A percentile compares a stretch with the other conserved stretches of the same genome.
These are phyloP conservation scores for Netelia fuscicornis DNA, from an alignment of 2,888 invertebrate genomes.

Conservation along the genomic window DNA sequence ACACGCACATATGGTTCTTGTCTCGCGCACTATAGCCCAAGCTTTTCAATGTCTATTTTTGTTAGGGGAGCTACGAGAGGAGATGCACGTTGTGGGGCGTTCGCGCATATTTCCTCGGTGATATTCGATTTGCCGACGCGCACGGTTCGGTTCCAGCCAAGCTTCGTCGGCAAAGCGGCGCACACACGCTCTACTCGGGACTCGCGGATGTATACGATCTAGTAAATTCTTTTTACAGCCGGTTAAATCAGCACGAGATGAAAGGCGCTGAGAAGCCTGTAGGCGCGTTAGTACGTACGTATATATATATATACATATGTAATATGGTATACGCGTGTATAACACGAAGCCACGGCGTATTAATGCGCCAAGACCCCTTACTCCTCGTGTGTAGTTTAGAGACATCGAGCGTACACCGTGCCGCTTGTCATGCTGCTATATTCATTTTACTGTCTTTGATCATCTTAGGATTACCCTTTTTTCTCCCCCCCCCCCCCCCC, in stretches of 20 bases:
- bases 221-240: constrained; percentile 80
- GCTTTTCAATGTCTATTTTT: constrained; percentile 78
- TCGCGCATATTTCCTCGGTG: constrained; percentile 49
- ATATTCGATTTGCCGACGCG: constrained; percentile 50
- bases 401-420: constrained; percentile 30
- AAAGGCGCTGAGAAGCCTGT: constrained; percentile 71
- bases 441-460: constrained; percentile 75
- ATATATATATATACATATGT: constrained; percentile 46
- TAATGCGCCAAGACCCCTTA: constrained; percentile 69
- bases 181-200: constrained; percentile 40
- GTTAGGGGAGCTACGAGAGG: constrained; percentile 66
- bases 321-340: constrained; percentile 31
- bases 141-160: constrained; percentile 22
- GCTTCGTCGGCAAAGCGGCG: constrained; percentile 35
- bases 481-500: not conserved
- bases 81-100: constrained; percentile 46
- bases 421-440: constrained; percentile 37
- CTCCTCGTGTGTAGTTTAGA: constrained; percentile 38
- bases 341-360: constrained; percentile 58
- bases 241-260: constrained; percentile 81
- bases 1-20: not conserved
- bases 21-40: constrained; percentile 54
- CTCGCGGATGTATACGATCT: constrained; percentile 72
- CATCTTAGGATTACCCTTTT: constrained; percentile 74
- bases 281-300: not conserved